A percentile compares a stretch with the other conserved stretches of the same genome.
These are phyloP conservation scores for Delphinus delphis DNA, from an alignment of 2,113 vertebrate species.

Conservation along the genomic window DNA sequence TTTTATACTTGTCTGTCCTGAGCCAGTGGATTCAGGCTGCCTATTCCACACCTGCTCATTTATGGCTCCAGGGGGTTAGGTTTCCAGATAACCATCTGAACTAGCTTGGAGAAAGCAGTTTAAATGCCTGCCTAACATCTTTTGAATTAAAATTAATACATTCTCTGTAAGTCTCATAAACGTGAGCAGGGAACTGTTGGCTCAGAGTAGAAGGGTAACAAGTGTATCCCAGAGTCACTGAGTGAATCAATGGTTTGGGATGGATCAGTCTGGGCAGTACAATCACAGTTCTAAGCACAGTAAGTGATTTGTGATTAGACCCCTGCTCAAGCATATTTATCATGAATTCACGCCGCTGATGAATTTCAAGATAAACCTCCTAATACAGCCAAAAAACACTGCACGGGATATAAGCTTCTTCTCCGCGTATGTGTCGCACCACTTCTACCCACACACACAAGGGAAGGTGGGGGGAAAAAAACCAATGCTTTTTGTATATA, in stretches of 20 bases:
- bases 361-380: neutral
- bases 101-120: neutral
- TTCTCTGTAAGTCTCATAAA: conserved; percentile 26
- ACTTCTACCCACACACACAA: neutral
- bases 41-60: neutral
- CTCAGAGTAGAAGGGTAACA: conserved; percentile 1
- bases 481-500: neutral
- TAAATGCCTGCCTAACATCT: neutral
- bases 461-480: neutral
- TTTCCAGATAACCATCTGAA: conserved; percentile 18
- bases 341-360: neutral
- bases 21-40: neutral
- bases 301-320: conserved; percentile 68
- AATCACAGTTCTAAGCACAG: conserved; percentile 56
- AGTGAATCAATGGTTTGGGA: conserved; percentile 67
- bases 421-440: neutral
- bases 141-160: conserved; percentile 31
- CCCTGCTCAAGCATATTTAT: neutral
- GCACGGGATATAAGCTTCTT: neutral
- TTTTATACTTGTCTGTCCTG: neutral
- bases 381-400: neutral
- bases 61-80: neutral
- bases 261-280: conserved; percentile 30
- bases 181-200: neutral
- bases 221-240: conserved; percentile 48